A percentile compares a stretch with the other conserved stretches of the same genome.
Conservation (phyloP, 2,113 vertebrate genomes). For the Elanus axillaris region DNA sequence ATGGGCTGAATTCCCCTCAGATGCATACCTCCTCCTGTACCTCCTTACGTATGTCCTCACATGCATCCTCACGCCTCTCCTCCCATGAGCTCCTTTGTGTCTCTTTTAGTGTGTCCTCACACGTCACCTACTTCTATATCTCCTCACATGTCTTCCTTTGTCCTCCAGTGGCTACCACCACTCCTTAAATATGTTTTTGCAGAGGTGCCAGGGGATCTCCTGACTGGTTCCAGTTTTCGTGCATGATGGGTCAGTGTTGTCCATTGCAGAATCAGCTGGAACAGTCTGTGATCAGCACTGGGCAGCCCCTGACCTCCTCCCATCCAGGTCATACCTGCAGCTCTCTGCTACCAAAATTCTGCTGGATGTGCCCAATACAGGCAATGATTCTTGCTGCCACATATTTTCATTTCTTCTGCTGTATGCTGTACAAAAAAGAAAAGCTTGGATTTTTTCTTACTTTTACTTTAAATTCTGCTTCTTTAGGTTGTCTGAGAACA, state of each 20-base stretch:
- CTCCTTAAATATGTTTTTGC: neutral
- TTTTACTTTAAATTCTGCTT: neutral
- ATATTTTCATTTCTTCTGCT: neutral
- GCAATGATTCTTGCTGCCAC: neutral
- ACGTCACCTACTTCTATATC: neutral
- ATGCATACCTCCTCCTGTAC: neutral
- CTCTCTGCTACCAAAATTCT: neutral
- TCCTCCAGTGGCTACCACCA: neutral
- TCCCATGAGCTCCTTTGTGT: neutral
- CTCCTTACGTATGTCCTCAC: neutral
- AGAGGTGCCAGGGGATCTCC: neutral
- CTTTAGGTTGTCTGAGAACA: neutral
- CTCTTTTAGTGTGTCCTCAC: neutral
- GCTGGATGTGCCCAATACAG: neutral
- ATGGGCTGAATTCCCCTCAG: neutral
- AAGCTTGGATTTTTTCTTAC: neutral
- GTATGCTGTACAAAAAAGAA: neutral
- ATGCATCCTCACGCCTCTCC: neutral
- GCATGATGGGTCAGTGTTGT: neutral
- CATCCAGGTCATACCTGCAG: neutral
- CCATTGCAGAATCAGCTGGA: neutral
- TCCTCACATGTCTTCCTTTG: neutral
- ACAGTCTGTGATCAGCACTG: fast-evolving
- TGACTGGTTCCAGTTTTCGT: neutral
- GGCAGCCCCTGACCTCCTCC: neutral